A percentile compares a stretch with the other conserved stretches of the same genome.
These are phyloP conservation scores for Lagocephalus sceleratus DNA, from an alignment of 2,797 vertebrate genomes.

Conservation along the genomic window DNA sequence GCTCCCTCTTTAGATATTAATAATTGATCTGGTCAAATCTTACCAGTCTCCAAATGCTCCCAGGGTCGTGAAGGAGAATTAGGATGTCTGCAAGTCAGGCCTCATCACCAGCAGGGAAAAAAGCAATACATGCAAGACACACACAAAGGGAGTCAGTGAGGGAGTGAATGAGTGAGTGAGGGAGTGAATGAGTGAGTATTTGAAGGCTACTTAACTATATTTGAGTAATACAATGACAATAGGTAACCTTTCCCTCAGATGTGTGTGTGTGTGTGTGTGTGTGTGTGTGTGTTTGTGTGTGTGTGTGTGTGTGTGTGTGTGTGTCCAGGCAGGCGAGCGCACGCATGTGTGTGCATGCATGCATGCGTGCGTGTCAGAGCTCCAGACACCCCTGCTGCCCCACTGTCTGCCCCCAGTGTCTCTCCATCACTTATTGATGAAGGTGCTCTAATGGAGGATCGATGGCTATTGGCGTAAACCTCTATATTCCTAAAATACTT, in stretches of 20 bases:
- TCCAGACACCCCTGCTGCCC: constrained; percentile 61
- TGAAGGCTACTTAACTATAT: neutral
- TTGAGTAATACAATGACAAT: constrained; percentile 1
- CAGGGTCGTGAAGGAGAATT: constrained; percentile 31
- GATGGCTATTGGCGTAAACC: constrained; percentile 62
- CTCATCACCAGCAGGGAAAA: constrained; percentile 6
- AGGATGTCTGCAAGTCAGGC: constrained; percentile 33
- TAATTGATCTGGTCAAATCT: constrained; percentile 68
- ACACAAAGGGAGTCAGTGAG: too few species aligned
- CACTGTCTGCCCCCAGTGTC: constrained; percentile 56
- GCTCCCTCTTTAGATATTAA: constrained; percentile 80
- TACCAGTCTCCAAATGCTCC: constrained; percentile 33
- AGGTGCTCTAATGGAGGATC: constrained; percentile 69
- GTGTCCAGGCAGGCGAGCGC: neutral
- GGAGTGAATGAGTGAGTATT: constrained; percentile 2
- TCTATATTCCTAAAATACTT: constrained; percentile 51
- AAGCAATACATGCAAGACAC: neutral
- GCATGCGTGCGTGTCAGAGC: neutral
- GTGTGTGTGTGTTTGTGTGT: neutral
- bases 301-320: neutral
- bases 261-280: constrained; percentile 1
- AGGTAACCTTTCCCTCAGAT: constrained; percentile 20
- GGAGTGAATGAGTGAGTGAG: neutral
- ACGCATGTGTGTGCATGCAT: too few species aligned
- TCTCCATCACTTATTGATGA: constrained; percentile 74